phyloP scores from a whole-genome alignment of 2,888 invertebrate species.

The Campopleginae sp. region DNA sequence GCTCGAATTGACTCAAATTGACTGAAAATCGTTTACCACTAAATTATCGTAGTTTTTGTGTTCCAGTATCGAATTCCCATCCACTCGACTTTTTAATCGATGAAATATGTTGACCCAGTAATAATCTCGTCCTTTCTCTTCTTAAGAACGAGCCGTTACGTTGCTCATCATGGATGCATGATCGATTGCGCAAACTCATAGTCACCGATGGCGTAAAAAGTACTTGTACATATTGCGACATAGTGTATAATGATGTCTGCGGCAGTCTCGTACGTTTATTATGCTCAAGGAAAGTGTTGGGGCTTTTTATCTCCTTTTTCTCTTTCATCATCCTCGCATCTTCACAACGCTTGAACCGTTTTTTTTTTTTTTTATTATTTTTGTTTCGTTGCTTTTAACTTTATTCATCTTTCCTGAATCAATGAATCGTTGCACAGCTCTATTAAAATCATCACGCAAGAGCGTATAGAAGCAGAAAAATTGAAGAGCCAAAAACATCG shows the following conservation, averaged over 20 bases:
- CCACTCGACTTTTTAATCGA: background rate
- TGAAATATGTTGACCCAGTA: background rate
- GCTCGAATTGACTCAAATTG: background rate
- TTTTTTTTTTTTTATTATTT: background rate
- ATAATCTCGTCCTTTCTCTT: background rate
- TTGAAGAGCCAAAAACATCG: conserved; percentile 19
- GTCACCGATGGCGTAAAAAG: conserved; percentile 45
- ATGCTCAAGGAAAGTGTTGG: background rate
- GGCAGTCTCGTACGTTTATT: background rate
- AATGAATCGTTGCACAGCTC: conserved; percentile 69
- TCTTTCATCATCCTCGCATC: conserved; percentile 2
- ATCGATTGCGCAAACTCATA: conserved; percentile 56
- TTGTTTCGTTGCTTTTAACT: background rate
- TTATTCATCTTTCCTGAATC: conserved; percentile 42
- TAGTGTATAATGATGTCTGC: conserved; percentile 18
- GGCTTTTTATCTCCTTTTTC: background rate
- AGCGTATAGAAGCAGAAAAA: conserved; percentile 48
- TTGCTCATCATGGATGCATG: conserved; percentile 17
- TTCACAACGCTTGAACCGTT: background rate
- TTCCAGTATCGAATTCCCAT: background rate
- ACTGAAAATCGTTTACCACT: background rate
- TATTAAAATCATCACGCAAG: conserved; percentile 64
- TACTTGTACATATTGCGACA: conserved; percentile 20
- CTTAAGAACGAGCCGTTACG: conserved; percentile 5
- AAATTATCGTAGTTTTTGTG: background rate